Base-by-base conservation (phyloP, 2,888 invertebrate species). In the Habrosyne pyritoides region DNA sequence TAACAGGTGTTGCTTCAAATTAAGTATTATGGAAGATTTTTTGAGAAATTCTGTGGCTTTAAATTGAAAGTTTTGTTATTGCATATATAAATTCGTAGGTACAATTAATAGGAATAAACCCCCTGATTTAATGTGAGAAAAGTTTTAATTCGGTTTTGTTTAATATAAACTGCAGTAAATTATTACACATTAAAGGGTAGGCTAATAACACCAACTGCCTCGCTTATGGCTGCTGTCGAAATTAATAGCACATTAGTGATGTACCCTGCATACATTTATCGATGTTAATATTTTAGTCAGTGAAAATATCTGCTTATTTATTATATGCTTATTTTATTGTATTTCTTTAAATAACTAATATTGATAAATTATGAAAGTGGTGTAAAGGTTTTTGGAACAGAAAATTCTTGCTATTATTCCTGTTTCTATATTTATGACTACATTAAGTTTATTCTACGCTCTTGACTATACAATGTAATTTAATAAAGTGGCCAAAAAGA, bases 141-240 rank as follows among this genome's bases (percentile, higher is more conserved):
- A 88, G 84, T 89, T 90, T 89, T 86, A 87, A 90, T 86, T 85
- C 81, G 86, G 87, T 89, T 90, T 89, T 88, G 87, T 87, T 86
- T 87, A 87, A 87, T 89, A 89, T 87, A 84, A 87, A 86, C 83
- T 87, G 88, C 86, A 89, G 87, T 91, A 91, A 91, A 90, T 91
- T 89, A 91, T 89, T 84, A 87, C 85, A 82, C 84, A 89, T 90
- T 90, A 89, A 89, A 85, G 89, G 90, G 87, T 86, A 78, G 83
- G 88, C 89, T 88, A 89, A 91, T 90, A 91, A 87, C 83, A 77
- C 82, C 86, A 84, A 87, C 87, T 87, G 86, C 83, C 81, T 84
- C 85, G 87, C 86, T 88, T 87, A 87, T 83, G 84, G 86, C 81
- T 77, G 82, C 81, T 84, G 86, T 84, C 83, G 82, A 89, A 89